phyloP scores from a whole-genome alignment of 2,797 vertebrate species.

The Onychomys torridus region DNA sequence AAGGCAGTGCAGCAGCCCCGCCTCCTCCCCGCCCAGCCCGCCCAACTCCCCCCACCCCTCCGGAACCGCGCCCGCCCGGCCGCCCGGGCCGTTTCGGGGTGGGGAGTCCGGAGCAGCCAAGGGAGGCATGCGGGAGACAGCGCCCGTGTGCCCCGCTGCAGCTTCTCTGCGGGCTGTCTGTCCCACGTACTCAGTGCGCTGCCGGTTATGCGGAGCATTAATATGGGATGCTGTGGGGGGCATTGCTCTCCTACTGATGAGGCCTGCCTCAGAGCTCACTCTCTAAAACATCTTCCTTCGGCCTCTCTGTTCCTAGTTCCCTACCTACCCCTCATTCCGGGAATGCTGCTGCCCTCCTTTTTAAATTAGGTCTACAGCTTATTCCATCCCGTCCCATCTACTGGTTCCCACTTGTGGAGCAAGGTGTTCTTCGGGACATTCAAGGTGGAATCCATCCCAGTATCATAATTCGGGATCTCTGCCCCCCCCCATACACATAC shows the following conservation, averaged over 20 bases:
- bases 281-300: not conserved
- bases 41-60: constrained; percentile 68
- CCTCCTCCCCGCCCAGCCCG: constrained; percentile 77
- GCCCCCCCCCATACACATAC: no score
- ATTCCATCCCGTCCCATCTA: not conserved
- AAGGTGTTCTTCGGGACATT: not conserved
- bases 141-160: not conserved
- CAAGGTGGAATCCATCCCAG: not conserved
- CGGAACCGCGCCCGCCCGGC: constrained; percentile 78
- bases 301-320: not conserved
- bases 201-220: not conserved
- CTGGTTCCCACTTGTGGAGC: not conserved
- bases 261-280: not conserved
- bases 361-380: not conserved
- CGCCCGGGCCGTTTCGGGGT: constrained; percentile 20
- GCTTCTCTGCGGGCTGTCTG: not conserved
- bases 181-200: not conserved
- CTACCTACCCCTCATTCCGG: not conserved
- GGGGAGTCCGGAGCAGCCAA: not conserved
- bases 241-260: not conserved
- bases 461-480: not conserved
- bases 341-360: not conserved
- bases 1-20: constrained; percentile 78
- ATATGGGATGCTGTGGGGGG: not conserved
- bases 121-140: not conserved